A percentile compares a stretch with the other conserved stretches of the same genome.
Evolutionary conservation across 2,113 vertebrate genomes (phyloP).

Genomic region (Oreotrochilus melanogaster): DNA sequence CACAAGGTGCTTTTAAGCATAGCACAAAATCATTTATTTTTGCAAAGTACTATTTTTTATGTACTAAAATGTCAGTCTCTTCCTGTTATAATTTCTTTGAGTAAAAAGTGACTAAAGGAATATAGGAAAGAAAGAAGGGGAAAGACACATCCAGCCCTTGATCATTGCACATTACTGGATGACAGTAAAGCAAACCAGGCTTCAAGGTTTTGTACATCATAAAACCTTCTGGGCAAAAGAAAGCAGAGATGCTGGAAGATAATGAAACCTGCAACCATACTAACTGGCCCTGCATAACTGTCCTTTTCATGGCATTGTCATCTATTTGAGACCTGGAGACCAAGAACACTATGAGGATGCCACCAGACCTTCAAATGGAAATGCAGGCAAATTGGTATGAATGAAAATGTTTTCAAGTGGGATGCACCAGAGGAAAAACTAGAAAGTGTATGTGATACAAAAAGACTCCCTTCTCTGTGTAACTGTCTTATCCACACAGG

Average conservation of each 20-base stretch:
- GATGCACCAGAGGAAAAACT: background rate
- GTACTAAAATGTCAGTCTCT: background rate
- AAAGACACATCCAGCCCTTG: background rate
- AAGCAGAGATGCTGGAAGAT: background rate
- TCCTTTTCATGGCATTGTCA: background rate
- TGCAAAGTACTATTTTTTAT: background rate
- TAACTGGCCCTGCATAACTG: background rate
- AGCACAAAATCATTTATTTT: background rate
- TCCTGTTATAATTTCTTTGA: background rate
- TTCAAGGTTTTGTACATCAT: background rate
- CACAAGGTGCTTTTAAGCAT: background rate
- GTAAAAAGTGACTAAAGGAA: background rate
- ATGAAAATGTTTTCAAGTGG: background rate
- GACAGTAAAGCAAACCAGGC: background rate
- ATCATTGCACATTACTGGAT: background rate
- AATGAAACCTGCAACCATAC: background rate
- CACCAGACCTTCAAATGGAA: rapidly evolving
- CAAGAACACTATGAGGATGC: background rate
- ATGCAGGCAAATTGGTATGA: background rate
- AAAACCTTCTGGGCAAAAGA: background rate
- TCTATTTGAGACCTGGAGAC: background rate
- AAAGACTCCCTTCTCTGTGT: background rate
- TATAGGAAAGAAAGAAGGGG: background rate
- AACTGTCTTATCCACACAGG: background rate
- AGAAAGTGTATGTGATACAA: background rate